Evolutionary conservation across 2,797 vertebrate species (phyloP).

Genomic region (Cottoperca gobio): DNA sequence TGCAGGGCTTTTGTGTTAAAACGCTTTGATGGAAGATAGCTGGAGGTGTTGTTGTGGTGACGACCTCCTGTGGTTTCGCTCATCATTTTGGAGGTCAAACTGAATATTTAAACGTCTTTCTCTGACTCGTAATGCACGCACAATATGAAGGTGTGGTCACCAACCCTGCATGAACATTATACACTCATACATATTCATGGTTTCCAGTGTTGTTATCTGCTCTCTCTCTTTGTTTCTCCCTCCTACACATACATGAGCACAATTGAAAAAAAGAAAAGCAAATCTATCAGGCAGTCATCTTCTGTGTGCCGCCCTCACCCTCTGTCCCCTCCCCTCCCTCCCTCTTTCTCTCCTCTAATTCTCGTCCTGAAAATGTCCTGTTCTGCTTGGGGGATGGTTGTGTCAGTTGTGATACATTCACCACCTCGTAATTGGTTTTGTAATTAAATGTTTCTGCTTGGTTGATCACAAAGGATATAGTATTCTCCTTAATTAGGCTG

Average conservation of each 20-base stretch:
- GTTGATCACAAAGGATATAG: slow-evolving; percentile 81
- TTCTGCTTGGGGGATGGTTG: slow-evolving; percentile 62
- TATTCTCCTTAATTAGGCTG: slow-evolving; percentile 79
- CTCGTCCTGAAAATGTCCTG: slow-evolving; percentile 62
- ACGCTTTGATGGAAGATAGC: slow-evolving; percentile 12
- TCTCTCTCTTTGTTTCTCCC: background rate
- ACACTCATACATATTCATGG: slow-evolving; percentile 43
- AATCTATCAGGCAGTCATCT: slow-evolving; percentile 36
- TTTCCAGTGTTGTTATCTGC: background rate
- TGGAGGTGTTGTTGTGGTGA: slow-evolving; percentile 5
- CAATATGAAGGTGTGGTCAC: slow-evolving; percentile 15
- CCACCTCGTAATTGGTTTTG: slow-evolving; percentile 85
- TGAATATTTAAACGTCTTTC: slow-evolving; percentile 20
- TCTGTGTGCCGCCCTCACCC: background rate
- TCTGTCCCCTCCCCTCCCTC: background rate
- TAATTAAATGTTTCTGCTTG: slow-evolving; percentile 88
- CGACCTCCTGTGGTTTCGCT: slow-evolving; percentile 18
- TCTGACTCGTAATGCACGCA: slow-evolving; percentile 9
- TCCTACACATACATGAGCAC: slow-evolving; percentile 7
- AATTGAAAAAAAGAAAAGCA: slow-evolving; percentile 28
- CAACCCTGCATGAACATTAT: slow-evolving; percentile 5
- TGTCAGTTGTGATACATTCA: slow-evolving; percentile 83
- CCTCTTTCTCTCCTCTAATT: slow-evolving; percentile 9
- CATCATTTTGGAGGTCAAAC: slow-evolving; percentile 2
- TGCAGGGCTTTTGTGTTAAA: slow-evolving; percentile 2